These are phyloP conservation scores for Epistrophe grossulariae DNA, from an alignment of 2,888 invertebrate species.

Conservation along the genomic window DNA sequence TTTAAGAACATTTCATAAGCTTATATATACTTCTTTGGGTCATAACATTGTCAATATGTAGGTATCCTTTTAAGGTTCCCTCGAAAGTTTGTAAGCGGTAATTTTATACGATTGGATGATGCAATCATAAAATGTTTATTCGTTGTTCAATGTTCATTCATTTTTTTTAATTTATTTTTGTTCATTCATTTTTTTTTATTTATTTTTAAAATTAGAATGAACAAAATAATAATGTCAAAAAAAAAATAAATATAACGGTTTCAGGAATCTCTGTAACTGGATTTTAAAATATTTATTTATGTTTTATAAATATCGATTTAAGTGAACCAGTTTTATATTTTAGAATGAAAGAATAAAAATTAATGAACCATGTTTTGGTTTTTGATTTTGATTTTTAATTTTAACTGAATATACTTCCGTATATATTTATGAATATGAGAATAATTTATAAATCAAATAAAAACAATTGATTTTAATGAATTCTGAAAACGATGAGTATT, in stretches of 20 bases:
- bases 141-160: too few species aligned
- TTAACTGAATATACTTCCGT: too few species aligned
- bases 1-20: neutral
- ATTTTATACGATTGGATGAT: neutral
- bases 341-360: too few species aligned
- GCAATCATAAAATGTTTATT: neutral
- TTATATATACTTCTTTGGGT: constrained; percentile 39
- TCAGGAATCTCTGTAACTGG: neutral
- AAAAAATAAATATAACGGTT: neutral
- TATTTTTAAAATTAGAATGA: neutral
- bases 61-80: neutral
- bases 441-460: too few species aligned
- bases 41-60: neutral
- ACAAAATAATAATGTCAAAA: neutral
- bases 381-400: too few species aligned
- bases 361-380: too few species aligned
- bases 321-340: neutral
- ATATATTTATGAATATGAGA: too few species aligned
- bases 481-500: too few species aligned
- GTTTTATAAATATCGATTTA: neutral
- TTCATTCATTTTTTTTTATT: neutral
- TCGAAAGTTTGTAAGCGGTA: neutral
- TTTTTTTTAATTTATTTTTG: too few species aligned
- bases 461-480: too few species aligned
- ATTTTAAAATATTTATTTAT: neutral